Percentiles rank a stretch among this genome's conserved stretches.
These are phyloP conservation scores for pig (Sus scrofa) DNA, from an alignment of 2,113 vertebrate genomes.

Conservation along the genomic window DNA sequence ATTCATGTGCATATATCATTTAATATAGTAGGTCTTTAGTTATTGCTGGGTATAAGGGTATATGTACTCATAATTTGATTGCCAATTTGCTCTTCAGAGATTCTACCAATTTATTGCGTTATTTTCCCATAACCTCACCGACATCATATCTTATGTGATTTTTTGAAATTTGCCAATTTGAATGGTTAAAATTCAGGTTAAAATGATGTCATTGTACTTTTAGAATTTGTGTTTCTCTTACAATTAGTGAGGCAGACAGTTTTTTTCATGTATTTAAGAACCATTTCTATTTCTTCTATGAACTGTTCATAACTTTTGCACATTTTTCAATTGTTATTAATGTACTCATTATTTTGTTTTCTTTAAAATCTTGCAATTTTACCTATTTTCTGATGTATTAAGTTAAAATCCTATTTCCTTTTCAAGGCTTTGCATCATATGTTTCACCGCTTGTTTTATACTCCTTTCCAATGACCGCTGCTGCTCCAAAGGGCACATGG, in stretches of 20 bases:
- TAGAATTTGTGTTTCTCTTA: neutral
- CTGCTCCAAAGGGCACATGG: neutral
- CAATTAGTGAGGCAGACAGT: neutral
- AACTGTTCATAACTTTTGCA: neutral
- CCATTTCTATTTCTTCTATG: slow-evolving; percentile 7
- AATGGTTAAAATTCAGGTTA: slow-evolving; percentile 24
- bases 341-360: neutral
- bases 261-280: neutral
- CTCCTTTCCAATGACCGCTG: neutral
- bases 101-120: neutral
- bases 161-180: slow-evolving; percentile 12
- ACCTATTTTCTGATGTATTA: neutral
- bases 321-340: slow-evolving; percentile 41
- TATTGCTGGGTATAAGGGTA: neutral
- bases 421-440: neutral
- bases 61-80: neutral
- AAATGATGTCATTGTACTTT: neutral
- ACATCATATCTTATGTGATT: neutral
- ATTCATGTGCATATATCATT: neutral
- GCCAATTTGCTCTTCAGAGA: neutral
- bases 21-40: neutral
- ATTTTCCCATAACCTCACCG: neutral
- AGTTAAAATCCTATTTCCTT: neutral
- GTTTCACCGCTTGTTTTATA: neutral
- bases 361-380: neutral